phyloP scores from a whole-genome alignment of 2,113 vertebrate species.

The Rhombomys opimus region DNA sequence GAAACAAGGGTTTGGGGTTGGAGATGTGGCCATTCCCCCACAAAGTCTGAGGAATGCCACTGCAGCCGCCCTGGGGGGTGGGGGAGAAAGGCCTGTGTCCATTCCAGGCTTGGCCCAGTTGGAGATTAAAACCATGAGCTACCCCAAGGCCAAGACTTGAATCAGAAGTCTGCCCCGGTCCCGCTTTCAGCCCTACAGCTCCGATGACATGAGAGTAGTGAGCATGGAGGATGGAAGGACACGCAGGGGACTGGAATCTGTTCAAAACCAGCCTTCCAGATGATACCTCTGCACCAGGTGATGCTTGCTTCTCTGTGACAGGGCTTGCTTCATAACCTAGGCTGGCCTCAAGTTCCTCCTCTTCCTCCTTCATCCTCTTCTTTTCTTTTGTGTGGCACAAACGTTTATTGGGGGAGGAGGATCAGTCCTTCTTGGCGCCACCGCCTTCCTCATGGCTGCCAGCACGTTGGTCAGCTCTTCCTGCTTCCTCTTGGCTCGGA shows the following conservation, averaged over 20 bases:
- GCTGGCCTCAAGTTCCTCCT: neutral
- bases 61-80: neutral
- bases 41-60: neutral
- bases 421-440: too few species aligned
- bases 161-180: neutral
- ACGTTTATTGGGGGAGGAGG: too few species aligned
- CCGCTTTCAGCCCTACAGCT: neutral
- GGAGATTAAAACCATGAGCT: neutral
- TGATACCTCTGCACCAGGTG: neutral
- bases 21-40: neutral
- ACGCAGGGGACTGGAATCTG: neutral
- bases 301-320: neutral
- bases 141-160: neutral
- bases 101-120: neutral
- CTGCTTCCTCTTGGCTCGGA: too few species aligned
- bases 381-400: too few species aligned
- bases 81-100: neutral
- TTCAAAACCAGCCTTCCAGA: neutral
- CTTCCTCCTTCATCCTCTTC: too few species aligned
- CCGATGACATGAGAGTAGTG: neutral
- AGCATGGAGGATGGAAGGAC: neutral
- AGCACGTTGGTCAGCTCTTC: too few species aligned
- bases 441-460: too few species aligned
- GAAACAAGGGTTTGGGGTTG: constrained; percentile 64
- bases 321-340: neutral